phyloP scores from a whole-genome alignment of 1,140 invertebrate species.

The Delia radicum region DNA sequence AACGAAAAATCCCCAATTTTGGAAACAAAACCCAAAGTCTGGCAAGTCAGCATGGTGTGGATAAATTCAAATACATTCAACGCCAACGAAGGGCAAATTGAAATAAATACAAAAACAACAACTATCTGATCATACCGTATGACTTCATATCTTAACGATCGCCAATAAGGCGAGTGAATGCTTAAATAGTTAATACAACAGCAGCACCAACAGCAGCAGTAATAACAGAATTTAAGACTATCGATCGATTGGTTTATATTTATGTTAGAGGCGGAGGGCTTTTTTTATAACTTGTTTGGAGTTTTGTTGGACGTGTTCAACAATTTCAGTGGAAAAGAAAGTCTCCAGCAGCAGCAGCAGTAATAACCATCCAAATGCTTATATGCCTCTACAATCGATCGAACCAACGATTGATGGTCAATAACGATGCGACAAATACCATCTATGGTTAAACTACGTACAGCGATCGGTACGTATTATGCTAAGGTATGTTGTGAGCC shows the following conservation, averaged over 20 bases:
- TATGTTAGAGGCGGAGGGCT: background rate
- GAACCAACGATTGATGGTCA: conserved; percentile 8
- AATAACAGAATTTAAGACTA: too few relatives aligned
- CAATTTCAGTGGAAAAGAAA: conserved; percentile 11
- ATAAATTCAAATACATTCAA: background rate
- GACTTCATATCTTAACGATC: background rate
- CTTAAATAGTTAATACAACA: background rate
- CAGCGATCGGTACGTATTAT: background rate
- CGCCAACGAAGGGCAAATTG: background rate
- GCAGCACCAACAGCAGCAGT: background rate
- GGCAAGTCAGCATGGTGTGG: too few relatives aligned
- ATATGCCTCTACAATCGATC: background rate
- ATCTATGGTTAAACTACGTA: background rate
- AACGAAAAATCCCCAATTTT: too few relatives aligned
- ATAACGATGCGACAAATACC: conserved; percentile 20
- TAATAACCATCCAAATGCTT: background rate
- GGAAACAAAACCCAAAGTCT: too few relatives aligned
- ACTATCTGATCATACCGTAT: background rate
- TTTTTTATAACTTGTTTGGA: background rate
- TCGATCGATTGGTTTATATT: background rate
- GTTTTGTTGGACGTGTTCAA: background rate
- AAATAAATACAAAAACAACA: background rate
- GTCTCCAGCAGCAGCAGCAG: background rate
- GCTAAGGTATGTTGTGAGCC: background rate
- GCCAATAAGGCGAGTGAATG: background rate